Conservation (phyloP, 2,888 invertebrate genomes). For the Himalopsyche tibetana region DNA sequence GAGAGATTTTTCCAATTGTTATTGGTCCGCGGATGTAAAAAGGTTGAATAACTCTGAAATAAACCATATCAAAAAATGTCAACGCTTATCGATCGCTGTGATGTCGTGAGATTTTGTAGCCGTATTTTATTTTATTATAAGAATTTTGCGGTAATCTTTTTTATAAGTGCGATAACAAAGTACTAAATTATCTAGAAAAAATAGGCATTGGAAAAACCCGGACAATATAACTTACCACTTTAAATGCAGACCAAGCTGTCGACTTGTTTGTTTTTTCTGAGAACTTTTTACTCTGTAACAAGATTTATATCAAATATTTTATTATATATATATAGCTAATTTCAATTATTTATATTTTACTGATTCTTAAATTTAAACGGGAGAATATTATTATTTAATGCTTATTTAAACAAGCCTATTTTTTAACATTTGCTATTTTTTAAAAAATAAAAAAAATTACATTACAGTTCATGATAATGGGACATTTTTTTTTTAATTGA, state of each 20-base stretch:
- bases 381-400: no score
- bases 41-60: no score
- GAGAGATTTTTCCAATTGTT: no score
- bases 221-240: background rate
- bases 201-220: slow-evolving; percentile 6
- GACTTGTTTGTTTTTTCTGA: background rate
- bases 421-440: no score
- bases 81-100: background rate
- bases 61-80: background rate
- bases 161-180: slow-evolving; percentile 9
- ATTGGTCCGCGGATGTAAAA: no score
- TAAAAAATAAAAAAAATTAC: no score
- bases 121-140: background rate
- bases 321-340: no score
- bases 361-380: no score
- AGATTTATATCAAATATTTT: background rate
- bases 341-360: no score
- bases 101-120: background rate
- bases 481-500: no score
- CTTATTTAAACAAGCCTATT: no score
- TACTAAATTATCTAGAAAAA: background rate
- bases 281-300: background rate
- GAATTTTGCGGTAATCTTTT: slow-evolving; percentile 6
- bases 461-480: no score
- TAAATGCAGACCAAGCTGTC: background rate